Conservation (phyloP, 2,888 invertebrate genomes). For the Prosopocoilus inquinatus region DNA sequence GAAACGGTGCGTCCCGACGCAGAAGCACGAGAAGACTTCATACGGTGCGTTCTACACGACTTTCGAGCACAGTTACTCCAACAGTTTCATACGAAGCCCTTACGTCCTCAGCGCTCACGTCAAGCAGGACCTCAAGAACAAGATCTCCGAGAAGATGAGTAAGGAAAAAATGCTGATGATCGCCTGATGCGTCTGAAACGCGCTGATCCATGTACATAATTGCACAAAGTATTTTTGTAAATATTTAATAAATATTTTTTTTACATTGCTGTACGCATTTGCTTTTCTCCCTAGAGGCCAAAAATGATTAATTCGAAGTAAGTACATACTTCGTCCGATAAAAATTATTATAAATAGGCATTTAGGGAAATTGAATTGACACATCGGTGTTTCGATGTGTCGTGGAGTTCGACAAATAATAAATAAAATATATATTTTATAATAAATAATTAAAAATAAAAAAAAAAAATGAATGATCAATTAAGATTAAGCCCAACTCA, state of each 20-base stretch:
- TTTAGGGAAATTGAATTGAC: no score
- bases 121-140: constrained; percentile 48
- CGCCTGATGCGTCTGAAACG: neutral
- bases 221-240: neutral
- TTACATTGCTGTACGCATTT: neutral
- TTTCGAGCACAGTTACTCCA: constrained; percentile 32
- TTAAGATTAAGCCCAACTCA: no score
- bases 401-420: no score
- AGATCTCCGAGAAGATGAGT: constrained; percentile 43
- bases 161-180: constrained; percentile 14
- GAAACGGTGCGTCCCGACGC: neutral
- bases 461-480: no score
- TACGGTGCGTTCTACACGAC: constrained; percentile 14
- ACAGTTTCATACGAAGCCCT: constrained; percentile 17
- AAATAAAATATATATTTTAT: no score
- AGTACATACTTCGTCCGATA: no score
- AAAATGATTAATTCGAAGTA: no score
- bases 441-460: no score
- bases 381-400: no score
- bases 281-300: no score
- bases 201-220: neutral
- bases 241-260: neutral
- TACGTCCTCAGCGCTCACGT: constrained; percentile 27
- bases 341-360: no score
- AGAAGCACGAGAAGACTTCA: constrained; percentile 11